A percentile compares a stretch with the other conserved stretches of the same genome.
phyloP scores from a whole-genome alignment of 2,888 invertebrate species.

The Eilema caniola region DNA sequence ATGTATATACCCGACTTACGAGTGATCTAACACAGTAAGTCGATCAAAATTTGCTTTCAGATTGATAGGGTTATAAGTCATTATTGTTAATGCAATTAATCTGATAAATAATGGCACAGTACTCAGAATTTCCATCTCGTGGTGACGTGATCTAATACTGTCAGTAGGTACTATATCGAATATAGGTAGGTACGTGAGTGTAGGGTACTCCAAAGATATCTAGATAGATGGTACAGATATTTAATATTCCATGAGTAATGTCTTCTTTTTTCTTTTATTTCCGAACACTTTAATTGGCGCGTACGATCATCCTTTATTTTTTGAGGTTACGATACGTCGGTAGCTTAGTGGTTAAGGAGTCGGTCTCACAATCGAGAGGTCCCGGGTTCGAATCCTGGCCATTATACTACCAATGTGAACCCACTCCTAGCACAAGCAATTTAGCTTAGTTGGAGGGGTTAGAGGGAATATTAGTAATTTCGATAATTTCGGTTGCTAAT shows the following conservation, averaged over 20 bases:
- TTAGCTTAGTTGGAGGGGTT: too few relatives aligned
- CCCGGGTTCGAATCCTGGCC: too few relatives aligned
- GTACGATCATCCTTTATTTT: neutral
- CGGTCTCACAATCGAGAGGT: too few relatives aligned
- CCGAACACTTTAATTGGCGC: too few relatives aligned
- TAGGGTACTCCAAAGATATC: neutral
- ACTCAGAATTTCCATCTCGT: conserved; percentile 23
- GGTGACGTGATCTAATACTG: neutral
- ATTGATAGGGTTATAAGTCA: conserved; percentile 6
- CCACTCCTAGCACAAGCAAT: too few relatives aligned
- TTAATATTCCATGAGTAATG: too few relatives aligned
- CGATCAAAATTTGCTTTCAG: conserved; percentile 28
- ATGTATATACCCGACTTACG: conserved; percentile 32
- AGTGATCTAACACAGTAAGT: conserved; percentile 36
- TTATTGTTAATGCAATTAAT: conserved; percentile 20
- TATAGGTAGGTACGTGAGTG: neutral
- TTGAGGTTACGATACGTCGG: neutral
- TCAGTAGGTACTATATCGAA: too few relatives aligned
- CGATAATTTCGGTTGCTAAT: too few relatives aligned
- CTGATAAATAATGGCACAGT: conserved; percentile 7
- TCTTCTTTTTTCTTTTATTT: too few relatives aligned
- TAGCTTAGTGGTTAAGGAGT: too few relatives aligned
- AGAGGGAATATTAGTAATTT: too few relatives aligned
- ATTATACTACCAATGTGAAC: too few relatives aligned
- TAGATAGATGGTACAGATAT: neutral